phyloP scores from a whole-genome alignment of 2,113 vertebrate genomes.

The Paraplagusia blochii region DNA sequence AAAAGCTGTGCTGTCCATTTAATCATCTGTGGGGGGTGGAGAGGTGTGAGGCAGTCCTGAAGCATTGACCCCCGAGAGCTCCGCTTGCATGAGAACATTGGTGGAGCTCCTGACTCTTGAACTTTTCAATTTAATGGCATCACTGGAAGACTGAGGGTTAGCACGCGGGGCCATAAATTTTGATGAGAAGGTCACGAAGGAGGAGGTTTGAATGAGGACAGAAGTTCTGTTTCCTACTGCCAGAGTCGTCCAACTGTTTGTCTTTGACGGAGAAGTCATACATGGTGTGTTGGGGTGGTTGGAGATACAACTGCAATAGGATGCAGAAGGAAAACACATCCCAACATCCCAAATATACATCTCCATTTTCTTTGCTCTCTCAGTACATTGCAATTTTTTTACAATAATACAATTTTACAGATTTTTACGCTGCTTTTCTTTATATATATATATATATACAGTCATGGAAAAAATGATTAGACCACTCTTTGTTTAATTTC shows the following conservation, averaged over 20 bases:
- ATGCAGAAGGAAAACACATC: no score
- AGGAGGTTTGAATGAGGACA: constrained; percentile 23
- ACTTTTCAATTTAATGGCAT: constrained; percentile 41
- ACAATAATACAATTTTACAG: no score
- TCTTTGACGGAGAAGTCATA: not conserved
- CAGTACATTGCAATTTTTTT: no score
- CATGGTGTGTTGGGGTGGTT: no score
- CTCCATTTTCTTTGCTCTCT: no score
- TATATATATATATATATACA: no score
- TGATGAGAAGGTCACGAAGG: constrained; percentile 23
- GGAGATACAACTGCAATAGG: no score
- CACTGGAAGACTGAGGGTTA: constrained; percentile 1
- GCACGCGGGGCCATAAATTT: constrained; percentile 30
- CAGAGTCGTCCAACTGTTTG: constrained; percentile 23
- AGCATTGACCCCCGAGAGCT: constrained; percentile 11
- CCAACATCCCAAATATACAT: no score
- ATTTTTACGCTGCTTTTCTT: no score
- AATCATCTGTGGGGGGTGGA: constrained; percentile 37
- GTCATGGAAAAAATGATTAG: no score
- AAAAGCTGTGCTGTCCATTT: constrained; percentile 32
- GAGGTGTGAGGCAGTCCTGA: constrained; percentile 18
- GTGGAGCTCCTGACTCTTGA: constrained; percentile 37
- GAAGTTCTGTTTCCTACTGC: constrained; percentile 14
- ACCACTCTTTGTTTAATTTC: no score
- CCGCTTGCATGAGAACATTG: constrained; percentile 12